Base-by-base conservation (phyloP, 1,140 invertebrate genomes). In the Pogonomyrmex californicus region DNA sequence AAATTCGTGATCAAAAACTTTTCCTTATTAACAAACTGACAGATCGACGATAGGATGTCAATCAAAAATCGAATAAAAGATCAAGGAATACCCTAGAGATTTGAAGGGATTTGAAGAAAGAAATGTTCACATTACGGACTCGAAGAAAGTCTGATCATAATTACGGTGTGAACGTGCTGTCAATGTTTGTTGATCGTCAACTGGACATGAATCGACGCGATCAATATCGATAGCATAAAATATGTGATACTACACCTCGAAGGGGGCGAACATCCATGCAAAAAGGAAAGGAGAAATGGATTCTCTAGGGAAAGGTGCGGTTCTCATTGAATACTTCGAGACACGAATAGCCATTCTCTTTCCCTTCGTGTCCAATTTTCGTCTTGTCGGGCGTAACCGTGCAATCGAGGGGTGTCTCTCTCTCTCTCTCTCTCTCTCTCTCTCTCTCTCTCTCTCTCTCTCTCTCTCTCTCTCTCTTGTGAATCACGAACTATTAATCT, bases 281-380 rank as follows among this genome's bases (percentile, higher is more conserved):
- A 83, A 75, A 60, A 83, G 23, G 6, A 73, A 17, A 83, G 62
- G 12, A 82, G 41, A 73, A 73, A 73, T 44, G 51, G 44, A 4
- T 38, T 49, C 79, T 47, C 56, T n/a, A 6, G 33, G 54, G 54
- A 75, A 30, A 75, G n/a, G 41, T 62, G 51, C 68, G 54, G 30
- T 60, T 83, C 68, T 83, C 36, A 75, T 75, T 47, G 79, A 83
- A 51, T 58, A 73, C 36, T 41, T 17, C 17, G 65, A 58, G 30
- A 60, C 79, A 82, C 79, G 66, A 82, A 82, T 73, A 10, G 68
- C 33, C 33, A 66, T 62, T 75, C 54, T 60, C 44, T 41, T 30
- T 58, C 41, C 33, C 41, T 49, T 83, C 44, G 44, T 75, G 56
- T 83, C 41, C 68, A 83, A 83, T 83, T 75, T 75, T 73, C 54